Evolutionary conservation across 1,140 invertebrate genomes (phyloP).

Genomic region (Drosophila jambulina): DNA sequence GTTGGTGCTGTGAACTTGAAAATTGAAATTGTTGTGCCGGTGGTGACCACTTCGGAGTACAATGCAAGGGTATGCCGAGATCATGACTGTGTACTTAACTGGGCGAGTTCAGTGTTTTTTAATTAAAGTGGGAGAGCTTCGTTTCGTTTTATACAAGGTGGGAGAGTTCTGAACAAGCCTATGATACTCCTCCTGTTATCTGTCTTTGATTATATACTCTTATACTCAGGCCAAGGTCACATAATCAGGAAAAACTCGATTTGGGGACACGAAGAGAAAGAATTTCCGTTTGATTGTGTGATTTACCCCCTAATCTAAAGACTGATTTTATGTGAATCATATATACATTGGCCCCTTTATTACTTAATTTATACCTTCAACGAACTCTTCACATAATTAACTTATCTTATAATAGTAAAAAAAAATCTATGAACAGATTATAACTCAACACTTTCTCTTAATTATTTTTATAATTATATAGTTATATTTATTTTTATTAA

Average conservation of each 20-base stretch:
- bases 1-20: constrained; percentile 37
- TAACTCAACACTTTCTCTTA: too few relatives aligned
- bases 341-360: background rate
- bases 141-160: background rate
- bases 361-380: background rate
- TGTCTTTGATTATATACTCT: constrained; percentile 15
- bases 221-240: constrained; percentile 6
- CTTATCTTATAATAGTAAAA: background rate
- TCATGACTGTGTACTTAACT: constrained; percentile 33
- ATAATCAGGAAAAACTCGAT: background rate
- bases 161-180: constrained; percentile 23
- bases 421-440: too few relatives aligned
- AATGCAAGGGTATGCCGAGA: constrained; percentile 43
- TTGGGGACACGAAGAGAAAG: constrained; percentile 1
- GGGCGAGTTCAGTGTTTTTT: constrained; percentile 11
- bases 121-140: constrained; percentile 18
- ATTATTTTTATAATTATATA: too few relatives aligned
- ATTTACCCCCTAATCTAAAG: constrained; percentile 9
- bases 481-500: background rate
- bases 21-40: constrained; percentile 26
- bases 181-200: constrained; percentile 19
- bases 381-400: accelerated
- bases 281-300: constrained; percentile 11
- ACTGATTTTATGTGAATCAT: constrained; percentile 1
- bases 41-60: constrained; percentile 30